Conservation (phyloP, 2,113 vertebrate genomes). For the Phalacrocorax brasilianus region DNA sequence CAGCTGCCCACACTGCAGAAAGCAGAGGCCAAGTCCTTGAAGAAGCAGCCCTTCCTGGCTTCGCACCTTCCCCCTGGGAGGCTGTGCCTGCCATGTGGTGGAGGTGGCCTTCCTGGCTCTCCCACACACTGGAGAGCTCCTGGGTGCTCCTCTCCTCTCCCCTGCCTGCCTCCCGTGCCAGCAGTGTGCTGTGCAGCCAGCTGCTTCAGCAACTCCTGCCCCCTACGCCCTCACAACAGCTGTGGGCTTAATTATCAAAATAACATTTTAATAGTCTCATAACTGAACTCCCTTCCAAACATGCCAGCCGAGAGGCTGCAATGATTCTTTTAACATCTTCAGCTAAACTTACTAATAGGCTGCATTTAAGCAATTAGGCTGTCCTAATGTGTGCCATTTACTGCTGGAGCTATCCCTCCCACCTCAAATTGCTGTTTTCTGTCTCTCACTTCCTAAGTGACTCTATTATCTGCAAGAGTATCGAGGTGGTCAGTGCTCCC, state of each 20-base stretch:
- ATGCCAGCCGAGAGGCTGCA: conserved; percentile 69
- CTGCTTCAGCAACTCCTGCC: conserved; percentile 65
- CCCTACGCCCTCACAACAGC: conserved; percentile 79
- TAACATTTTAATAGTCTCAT: conserved; percentile 87
- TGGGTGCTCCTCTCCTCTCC: not conserved
- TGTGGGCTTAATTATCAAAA: conserved; percentile 86
- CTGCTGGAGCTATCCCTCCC: conserved; percentile 49
- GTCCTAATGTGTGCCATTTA: conserved; percentile 57
- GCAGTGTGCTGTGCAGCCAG: conserved; percentile 17
- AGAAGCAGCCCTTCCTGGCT: not conserved
- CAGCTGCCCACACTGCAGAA: not conserved
- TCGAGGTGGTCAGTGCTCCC: conserved; percentile 47
- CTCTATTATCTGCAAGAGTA: conserved; percentile 34
- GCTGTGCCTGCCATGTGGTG: rapidly evolving
- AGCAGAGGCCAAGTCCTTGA: rapidly evolving
- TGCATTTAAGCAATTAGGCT: conserved; percentile 68
- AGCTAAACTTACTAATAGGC: conserved; percentile 75
- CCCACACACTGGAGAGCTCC: rapidly evolving
- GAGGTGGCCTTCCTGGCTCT: not conserved
- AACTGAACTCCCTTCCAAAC: conserved; percentile 79
- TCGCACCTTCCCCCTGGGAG: rapidly evolving
- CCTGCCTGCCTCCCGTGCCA: not conserved
- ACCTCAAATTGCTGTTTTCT: conserved; percentile 18
- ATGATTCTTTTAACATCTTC: conserved; percentile 76
- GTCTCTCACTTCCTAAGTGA: conserved; percentile 45